A percentile compares a stretch with the other conserved stretches of the same genome.
Conservation (phyloP, 2,797 vertebrate species). For the Tympanoctomys barrerae region DNA sequence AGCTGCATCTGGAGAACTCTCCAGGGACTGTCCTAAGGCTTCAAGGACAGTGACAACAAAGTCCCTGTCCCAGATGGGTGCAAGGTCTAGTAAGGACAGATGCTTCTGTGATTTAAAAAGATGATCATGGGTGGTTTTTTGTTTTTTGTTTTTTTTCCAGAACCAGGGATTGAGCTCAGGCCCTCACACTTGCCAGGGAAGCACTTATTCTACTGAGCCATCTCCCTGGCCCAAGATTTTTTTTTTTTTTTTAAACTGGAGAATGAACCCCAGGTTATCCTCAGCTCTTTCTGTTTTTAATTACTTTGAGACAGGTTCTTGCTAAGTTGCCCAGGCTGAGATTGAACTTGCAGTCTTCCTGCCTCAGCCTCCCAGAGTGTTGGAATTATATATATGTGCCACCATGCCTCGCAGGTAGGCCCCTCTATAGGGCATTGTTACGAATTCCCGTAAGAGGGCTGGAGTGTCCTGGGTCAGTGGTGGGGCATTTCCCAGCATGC, state of each 20-base stretch:
- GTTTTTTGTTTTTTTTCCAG: no score
- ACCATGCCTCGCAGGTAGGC: neutral
- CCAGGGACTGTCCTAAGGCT: neutral
- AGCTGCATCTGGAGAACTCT: neutral
- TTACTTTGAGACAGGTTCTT: no score
- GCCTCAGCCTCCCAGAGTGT: no score
- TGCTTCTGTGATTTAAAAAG: conserved; percentile 7
- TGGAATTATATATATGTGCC: no score
- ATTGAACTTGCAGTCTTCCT: no score
- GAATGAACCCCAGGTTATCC: neutral
- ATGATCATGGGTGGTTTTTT: neutral
- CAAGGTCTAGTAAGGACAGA: neutral
- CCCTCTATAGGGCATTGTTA: neutral
- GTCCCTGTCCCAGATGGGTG: neutral
- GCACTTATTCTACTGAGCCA: neutral
- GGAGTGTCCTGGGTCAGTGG: neutral
- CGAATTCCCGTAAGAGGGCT: neutral
- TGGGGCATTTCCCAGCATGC: neutral
- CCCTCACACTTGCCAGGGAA: no score
- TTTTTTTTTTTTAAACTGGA: neutral
- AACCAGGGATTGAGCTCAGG: no score
- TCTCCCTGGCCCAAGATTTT: neutral
- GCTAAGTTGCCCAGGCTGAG: no score
- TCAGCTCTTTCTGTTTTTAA: neutral
- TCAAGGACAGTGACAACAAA: neutral